phyloP scores from a whole-genome alignment of 2,113 vertebrate genomes.

The Coregonus clupeaformis region DNA sequence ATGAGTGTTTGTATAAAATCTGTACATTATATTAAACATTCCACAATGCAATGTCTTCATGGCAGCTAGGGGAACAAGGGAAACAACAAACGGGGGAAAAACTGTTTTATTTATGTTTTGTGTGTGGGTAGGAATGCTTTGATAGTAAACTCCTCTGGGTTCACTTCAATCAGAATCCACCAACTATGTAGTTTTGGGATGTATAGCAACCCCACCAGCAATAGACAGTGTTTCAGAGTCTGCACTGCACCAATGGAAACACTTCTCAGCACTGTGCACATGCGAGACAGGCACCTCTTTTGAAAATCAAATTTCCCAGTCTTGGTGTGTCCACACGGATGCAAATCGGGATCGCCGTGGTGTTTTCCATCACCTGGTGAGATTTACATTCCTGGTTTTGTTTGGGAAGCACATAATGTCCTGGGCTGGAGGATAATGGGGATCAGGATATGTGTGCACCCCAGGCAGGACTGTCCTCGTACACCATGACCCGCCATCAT shows the following conservation, averaged over 20 bases:
- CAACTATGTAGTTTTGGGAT: too few species aligned
- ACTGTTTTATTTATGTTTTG: too few species aligned
- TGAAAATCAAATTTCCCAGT: constrained; percentile 74
- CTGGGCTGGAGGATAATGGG: neutral
- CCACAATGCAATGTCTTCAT: too few species aligned
- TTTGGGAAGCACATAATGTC: constrained; percentile 22
- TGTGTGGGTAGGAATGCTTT: too few species aligned
- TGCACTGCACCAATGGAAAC: neutral
- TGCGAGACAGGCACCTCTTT: constrained; percentile 53
- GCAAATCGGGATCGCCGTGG: constrained; percentile 67
- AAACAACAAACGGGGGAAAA: too few species aligned
- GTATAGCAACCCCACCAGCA: too few species aligned
- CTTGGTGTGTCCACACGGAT: constrained; percentile 58
- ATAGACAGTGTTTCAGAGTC: neutral
- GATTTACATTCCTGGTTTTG: constrained; percentile 70
- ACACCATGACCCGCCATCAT: neutral
- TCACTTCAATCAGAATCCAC: too few species aligned
- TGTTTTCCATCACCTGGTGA: constrained; percentile 71
- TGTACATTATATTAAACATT: too few species aligned
- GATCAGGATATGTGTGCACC: neutral
- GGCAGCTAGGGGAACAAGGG: too few species aligned
- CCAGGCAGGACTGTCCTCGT: neutral
- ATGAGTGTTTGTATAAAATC: too few species aligned
- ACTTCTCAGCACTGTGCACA: neutral
- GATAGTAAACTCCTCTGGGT: too few species aligned